Conservation (phyloP, 2,113 vertebrate genomes). For the Neolamprologus kungweensis region DNA sequence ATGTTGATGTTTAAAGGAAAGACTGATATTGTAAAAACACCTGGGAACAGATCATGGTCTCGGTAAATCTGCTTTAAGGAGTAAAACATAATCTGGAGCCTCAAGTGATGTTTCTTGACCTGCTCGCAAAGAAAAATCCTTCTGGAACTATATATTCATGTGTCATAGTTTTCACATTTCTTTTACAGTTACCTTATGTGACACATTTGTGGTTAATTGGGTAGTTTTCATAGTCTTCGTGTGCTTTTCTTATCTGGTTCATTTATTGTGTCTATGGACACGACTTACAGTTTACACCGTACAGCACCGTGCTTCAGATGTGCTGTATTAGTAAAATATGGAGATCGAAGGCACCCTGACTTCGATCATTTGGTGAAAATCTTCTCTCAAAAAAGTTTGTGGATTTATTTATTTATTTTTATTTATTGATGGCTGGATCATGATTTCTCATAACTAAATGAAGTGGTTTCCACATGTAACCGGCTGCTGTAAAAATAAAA, state of each 20-base stretch:
- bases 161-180: accelerated
- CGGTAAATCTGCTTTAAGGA: background rate
- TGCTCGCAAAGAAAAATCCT: background rate
- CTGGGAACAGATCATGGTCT: background rate
- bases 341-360: accelerated
- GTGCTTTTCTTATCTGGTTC: background rate
- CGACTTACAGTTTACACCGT: accelerated
- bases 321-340: background rate
- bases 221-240: background rate
- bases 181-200: background rate
- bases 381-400: background rate
- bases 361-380: background rate
- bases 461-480: accelerated
- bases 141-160: accelerated
- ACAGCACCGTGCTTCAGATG: background rate
- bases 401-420: background rate
- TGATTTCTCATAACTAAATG: background rate
- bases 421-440: accelerated
- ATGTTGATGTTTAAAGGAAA: background rate
- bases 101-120: accelerated
- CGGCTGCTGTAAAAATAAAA: background rate
- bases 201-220: background rate
- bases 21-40: accelerated
- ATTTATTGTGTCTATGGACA: background rate
- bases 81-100: background rate